Conservation (phyloP, 2,888 invertebrate species). For the Aplocera efformata region DNA sequence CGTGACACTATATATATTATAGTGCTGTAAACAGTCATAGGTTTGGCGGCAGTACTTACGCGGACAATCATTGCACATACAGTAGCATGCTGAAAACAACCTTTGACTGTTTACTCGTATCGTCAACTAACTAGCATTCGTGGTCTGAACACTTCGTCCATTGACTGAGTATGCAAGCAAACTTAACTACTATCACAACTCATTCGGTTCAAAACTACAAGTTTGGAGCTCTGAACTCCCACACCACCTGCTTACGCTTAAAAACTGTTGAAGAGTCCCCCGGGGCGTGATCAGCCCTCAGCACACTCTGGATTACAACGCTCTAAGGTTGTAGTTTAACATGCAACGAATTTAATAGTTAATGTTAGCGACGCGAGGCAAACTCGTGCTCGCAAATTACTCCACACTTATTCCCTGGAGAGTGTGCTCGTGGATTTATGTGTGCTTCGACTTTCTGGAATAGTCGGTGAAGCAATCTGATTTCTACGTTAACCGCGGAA, state of each 20-base stretch:
- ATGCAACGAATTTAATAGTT: constrained; percentile 80
- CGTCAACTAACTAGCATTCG: too few relatives aligned
- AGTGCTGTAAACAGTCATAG: too few relatives aligned
- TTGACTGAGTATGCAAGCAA: too few relatives aligned
- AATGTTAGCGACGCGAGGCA: constrained; percentile 69
- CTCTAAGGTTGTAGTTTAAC: constrained; percentile 70
- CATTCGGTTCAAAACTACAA: constrained; percentile 1
- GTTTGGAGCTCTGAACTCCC: constrained; percentile 13
- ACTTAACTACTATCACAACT: not conserved
- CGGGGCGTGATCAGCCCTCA: constrained; percentile 43
- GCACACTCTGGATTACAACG: constrained; percentile 59
- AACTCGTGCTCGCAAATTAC: constrained; percentile 72
- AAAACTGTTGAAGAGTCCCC: constrained; percentile 46
- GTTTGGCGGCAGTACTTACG: too few relatives aligned
- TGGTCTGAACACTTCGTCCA: too few relatives aligned
- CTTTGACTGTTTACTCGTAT: too few relatives aligned
- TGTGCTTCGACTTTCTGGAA: constrained; percentile 61
- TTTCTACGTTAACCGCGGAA: constrained; percentile 32
- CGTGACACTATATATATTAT: too few relatives aligned
- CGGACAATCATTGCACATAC: too few relatives aligned
- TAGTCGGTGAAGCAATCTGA: constrained; percentile 51
- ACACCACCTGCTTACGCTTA: constrained; percentile 30
- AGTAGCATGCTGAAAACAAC: too few relatives aligned
- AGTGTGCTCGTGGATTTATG: constrained; percentile 62
- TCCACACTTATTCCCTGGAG: constrained; percentile 66